Conservation (phyloP, 2,113 vertebrate genomes). For the Potamarius usumacintae region DNA sequence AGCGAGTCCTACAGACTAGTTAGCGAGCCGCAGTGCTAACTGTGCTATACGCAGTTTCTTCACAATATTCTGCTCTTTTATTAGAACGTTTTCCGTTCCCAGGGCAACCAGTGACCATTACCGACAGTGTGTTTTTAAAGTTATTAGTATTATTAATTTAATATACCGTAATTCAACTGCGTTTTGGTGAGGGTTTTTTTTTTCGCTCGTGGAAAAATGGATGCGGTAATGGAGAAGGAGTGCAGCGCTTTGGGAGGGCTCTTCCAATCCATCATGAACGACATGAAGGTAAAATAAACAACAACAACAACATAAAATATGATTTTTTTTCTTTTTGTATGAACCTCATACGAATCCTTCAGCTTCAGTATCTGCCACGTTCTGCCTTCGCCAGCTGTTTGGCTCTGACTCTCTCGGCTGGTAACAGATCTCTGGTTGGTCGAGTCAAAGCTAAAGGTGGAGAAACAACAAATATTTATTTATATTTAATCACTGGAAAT, state of each 20-base stretch:
- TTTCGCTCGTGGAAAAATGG: conserved; percentile 67
- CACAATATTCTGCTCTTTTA: neutral
- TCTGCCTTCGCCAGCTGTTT: too few species aligned
- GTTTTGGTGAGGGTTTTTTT: conserved; percentile 14
- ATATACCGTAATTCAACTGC: neutral
- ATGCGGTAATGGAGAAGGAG: conserved; percentile 82
- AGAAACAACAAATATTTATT: neutral
- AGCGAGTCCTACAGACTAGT: neutral
- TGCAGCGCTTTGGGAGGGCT: conserved; percentile 83
- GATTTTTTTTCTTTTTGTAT: too few species aligned
- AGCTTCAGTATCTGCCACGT: too few species aligned
- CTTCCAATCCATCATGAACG: conserved; percentile 83
- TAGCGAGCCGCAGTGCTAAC: conserved; percentile 38
- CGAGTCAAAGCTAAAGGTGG: conserved; percentile 12
- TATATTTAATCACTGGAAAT: neutral
- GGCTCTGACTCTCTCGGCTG: neutral
- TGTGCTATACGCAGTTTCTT: conserved; percentile 31
- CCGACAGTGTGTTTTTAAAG: neutral
- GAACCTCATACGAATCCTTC: too few species aligned
- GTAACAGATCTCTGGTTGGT: conserved; percentile 54
- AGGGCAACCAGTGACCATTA: neutral
- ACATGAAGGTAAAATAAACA: conserved; percentile 77
- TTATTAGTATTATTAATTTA: neutral
- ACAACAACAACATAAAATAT: too few species aligned
- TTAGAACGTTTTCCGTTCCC: neutral